A percentile compares a stretch with the other conserved stretches of the same genome.
phyloP scores from a whole-genome alignment of 2,113 vertebrate genomes.

The Tichodroma muraria region DNA sequence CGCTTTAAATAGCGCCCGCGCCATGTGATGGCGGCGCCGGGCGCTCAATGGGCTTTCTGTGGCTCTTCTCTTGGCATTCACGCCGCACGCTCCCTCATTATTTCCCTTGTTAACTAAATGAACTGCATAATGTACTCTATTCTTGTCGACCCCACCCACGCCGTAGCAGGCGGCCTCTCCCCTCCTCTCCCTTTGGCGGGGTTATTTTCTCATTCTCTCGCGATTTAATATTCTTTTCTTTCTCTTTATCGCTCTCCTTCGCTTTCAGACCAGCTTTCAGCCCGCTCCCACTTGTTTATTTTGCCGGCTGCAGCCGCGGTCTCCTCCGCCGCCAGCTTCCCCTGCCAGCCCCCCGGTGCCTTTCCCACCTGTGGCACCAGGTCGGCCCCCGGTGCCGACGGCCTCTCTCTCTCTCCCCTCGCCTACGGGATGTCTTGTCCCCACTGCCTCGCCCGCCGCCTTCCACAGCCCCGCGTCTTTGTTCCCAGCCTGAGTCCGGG shows the following conservation, averaged over 20 bases:
- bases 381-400: background rate
- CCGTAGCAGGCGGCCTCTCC: conserved; percentile 84
- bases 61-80: conserved; percentile 97
- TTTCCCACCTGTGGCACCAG: conserved; percentile 54
- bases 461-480: background rate
- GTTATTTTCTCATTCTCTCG: conserved; percentile 82
- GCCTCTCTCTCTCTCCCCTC: background rate
- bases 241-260: conserved; percentile 64
- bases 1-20: conserved; percentile 87
- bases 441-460: background rate
- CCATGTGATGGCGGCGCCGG: conserved; percentile 93
- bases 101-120: conserved; percentile 99
- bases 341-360: background rate
- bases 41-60: conserved; percentile 97
- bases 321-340: background rate
- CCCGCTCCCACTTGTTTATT: conserved; percentile 58
- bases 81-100: conserved; percentile 98
- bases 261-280: conserved; percentile 59
- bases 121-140: conserved; percentile 99
- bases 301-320: conserved; percentile 13
- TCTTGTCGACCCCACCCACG: conserved; percentile 99
- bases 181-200: conserved; percentile 70
- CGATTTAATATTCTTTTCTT: conserved; percentile 85
- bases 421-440: background rate
- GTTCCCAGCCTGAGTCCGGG: background rate